Conservation (phyloP, 2,113 vertebrate genomes). For the Ailuropoda melanoleuca region DNA sequence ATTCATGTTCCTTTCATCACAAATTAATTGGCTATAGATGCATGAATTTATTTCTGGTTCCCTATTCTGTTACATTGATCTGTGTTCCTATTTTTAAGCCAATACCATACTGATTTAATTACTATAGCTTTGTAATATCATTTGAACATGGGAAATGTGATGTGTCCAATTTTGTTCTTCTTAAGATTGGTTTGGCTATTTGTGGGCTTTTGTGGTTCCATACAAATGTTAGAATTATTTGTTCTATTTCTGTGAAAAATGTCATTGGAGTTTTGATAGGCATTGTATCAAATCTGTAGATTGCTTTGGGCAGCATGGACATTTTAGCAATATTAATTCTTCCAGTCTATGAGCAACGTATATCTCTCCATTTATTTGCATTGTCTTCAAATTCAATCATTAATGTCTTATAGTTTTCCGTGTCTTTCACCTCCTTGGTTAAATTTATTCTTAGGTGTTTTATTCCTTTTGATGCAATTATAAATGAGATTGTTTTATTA, state of each 20-base stretch:
- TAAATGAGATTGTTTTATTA: neutral
- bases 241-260: neutral
- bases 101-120: neutral
- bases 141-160: neutral
- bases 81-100: neutral
- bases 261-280: neutral
- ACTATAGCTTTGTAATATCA: neutral
- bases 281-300: neutral
- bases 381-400: neutral
- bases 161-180: neutral
- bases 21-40: neutral
- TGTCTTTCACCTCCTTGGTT: neutral
- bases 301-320: neutral
- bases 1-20: neutral
- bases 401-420: neutral
- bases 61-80: neutral
- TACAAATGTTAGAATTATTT: neutral
- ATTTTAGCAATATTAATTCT: neutral
- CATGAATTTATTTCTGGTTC: neutral
- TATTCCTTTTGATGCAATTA: neutral
- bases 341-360: neutral
- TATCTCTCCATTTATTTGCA: neutral
- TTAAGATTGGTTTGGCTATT: neutral
- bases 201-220: neutral
- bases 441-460: neutral